phyloP scores from a whole-genome alignment of 2,113 vertebrate genomes.

The Serinus canaria region DNA sequence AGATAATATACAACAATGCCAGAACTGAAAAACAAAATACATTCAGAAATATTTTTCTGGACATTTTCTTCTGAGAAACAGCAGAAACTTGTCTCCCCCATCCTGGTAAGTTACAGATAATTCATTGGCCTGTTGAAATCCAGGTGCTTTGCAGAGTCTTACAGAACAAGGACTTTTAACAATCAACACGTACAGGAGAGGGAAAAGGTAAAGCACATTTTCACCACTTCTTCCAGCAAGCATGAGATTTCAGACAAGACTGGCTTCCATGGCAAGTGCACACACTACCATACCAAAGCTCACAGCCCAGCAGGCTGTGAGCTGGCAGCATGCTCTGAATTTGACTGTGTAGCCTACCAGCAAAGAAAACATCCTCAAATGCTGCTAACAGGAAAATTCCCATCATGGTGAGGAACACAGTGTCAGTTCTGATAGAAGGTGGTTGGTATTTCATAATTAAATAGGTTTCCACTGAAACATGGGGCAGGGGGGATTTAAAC shows the following conservation, averaged over 20 bases:
- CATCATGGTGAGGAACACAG: background rate
- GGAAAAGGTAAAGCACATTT: background rate
- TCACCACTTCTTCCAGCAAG: background rate
- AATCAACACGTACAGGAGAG: background rate
- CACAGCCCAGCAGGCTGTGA: background rate
- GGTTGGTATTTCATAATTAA: background rate
- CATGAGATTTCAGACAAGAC: background rate
- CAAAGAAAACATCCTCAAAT: background rate
- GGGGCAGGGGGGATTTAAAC: background rate
- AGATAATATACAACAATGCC: background rate
- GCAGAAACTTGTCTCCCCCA: background rate
- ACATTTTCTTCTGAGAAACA: background rate
- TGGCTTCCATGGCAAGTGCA: background rate
- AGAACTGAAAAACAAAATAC: background rate
- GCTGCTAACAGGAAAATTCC: background rate
- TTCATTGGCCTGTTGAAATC: background rate
- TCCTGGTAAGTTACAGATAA: background rate
- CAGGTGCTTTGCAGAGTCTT: background rate
- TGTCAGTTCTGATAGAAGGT: background rate
- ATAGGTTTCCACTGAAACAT: background rate
- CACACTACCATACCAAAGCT: background rate
- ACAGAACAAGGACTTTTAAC: background rate
- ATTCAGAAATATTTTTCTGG: background rate
- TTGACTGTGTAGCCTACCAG: background rate
- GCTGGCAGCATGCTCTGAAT: background rate